A percentile compares a stretch with the other conserved stretches of the same genome.
Evolutionary conservation across 2,797 vertebrate genomes (phyloP).

Genomic region (Pteronotus mesoamericanus): DNA sequence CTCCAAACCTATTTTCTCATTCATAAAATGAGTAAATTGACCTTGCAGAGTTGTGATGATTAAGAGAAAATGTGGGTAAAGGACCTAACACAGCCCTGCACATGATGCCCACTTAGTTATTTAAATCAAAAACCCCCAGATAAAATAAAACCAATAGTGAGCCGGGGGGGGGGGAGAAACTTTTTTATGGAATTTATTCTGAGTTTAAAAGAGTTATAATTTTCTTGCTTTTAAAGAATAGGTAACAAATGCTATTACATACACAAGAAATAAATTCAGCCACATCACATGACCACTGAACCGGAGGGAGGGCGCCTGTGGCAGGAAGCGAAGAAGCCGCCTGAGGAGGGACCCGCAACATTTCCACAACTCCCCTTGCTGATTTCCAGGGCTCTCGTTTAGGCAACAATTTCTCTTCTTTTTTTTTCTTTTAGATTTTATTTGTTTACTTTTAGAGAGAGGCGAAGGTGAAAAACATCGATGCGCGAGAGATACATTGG

Average conservation of each 20-base stretch:
- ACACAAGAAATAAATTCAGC: background rate
- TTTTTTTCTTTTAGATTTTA: too few relatives aligned
- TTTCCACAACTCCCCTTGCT: background rate
- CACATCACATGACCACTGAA: background rate
- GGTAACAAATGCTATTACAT: background rate
- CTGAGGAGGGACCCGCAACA: background rate
- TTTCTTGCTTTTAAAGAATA: background rate
- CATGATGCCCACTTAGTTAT: background rate
- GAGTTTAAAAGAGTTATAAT: background rate
- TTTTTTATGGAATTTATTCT: background rate
- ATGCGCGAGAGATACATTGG: too few relatives aligned
- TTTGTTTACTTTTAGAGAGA: too few relatives aligned
- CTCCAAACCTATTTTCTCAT: background rate
- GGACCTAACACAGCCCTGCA: background rate
- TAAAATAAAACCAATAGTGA: background rate
- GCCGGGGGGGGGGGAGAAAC: background rate
- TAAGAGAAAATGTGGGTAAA: background rate
- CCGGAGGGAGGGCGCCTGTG: too few relatives aligned
- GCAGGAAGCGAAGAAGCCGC: too few relatives aligned
- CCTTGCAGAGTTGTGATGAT: background rate
- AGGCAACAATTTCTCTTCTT: background rate
- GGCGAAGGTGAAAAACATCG: too few relatives aligned
- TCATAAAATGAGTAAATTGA: background rate
- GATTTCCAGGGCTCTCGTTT: background rate
- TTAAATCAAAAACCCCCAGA: background rate